phyloP scores from a whole-genome alignment of 2,888 invertebrate genomes.

The Yponomeuta cagnagella region DNA sequence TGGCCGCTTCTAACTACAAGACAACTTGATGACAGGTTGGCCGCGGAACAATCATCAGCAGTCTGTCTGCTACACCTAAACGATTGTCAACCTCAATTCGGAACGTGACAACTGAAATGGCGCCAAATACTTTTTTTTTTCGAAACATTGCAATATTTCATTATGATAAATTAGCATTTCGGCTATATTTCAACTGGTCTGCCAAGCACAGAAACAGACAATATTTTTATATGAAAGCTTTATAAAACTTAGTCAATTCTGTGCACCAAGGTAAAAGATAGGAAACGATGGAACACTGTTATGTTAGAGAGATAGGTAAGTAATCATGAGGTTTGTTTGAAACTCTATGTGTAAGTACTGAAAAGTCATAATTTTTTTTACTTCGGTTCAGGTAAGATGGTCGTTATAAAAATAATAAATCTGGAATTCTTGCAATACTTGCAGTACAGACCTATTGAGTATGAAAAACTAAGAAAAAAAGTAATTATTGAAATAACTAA shows the following conservation, averaged over 20 bases:
- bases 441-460: too few species aligned
- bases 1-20: not conserved
- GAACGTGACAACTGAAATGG: slow-evolving; percentile 1
- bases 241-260: not conserved
- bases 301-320: too few species aligned
- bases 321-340: too few species aligned
- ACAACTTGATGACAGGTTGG: not conserved
- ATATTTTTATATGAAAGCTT: not conserved
- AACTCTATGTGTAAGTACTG: too few species aligned
- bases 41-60: not conserved
- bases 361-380: too few species aligned
- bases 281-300: too few species aligned
- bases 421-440: too few species aligned
- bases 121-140: not conserved
- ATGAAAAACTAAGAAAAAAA: too few species aligned
- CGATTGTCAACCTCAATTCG: slow-evolving; percentile 1
- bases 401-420: too few species aligned
- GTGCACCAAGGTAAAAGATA: too few species aligned
- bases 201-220: not conserved
- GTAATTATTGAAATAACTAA: too few species aligned
- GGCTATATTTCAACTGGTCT: not conserved
- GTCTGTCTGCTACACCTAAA: not conserved
- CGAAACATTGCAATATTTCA: not conserved
- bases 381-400: too few species aligned
- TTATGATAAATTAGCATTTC: not conserved